phyloP scores from a whole-genome alignment of 2,888 invertebrate genomes.

The Agrochola macilenta region DNA sequence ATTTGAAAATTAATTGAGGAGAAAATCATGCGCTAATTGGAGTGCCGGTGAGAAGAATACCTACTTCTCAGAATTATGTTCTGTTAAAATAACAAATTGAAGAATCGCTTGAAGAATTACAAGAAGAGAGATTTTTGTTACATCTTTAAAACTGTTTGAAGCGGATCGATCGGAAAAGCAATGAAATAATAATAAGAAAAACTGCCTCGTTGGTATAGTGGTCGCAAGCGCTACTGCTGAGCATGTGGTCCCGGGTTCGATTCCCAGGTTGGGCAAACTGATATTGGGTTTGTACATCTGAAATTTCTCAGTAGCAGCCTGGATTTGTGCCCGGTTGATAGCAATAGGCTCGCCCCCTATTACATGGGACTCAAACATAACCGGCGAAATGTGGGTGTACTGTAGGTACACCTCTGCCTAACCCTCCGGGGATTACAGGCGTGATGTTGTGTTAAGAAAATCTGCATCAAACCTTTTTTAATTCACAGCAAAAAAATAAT shows the following conservation, averaged over 20 bases:
- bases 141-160: not conserved
- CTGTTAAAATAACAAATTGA: not conserved
- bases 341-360: no score
- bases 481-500: not conserved
- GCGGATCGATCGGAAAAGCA: not conserved
- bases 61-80: not conserved
- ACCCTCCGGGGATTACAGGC: no score
- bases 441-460: not conserved
- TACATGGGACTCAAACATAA: no score
- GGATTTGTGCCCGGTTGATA: no score
- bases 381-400: no score
- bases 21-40: slow-evolving; percentile 47
- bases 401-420: no score
- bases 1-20: slow-evolving; percentile 51
- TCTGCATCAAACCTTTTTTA: not conserved
- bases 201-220: no score
- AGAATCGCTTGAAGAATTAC: not conserved
- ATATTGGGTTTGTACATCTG: no score
- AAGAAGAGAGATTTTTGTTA: not conserved
- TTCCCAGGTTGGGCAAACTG: no score
- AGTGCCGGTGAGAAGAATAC: not conserved
- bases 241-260: no score
- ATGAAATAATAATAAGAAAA: not conserved
- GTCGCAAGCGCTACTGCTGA: no score
- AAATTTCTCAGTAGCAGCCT: no score